These are phyloP conservation scores for Corvus moneduloides DNA, from an alignment of 2,113 vertebrate genomes.

Conservation along the genomic window DNA sequence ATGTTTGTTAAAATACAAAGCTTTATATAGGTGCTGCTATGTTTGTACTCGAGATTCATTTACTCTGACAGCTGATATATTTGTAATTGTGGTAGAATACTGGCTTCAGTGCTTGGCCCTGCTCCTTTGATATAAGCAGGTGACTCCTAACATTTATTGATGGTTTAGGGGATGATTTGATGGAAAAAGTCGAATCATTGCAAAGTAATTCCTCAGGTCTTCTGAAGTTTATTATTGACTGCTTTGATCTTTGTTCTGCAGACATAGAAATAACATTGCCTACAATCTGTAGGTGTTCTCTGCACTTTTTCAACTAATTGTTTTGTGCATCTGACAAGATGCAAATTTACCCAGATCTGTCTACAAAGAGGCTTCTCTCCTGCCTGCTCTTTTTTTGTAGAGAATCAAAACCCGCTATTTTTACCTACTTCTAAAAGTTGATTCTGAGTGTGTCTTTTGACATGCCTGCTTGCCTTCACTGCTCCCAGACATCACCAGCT, in stretches of 20 bases:
- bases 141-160: background rate
- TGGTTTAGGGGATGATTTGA: background rate
- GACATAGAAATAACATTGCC: constrained; percentile 7
- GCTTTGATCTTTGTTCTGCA: constrained; percentile 46
- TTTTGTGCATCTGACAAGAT: constrained; percentile 30
- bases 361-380: background rate
- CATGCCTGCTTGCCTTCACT: background rate
- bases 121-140: background rate
- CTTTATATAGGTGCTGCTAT: background rate
- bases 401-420: background rate
- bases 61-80: background rate
- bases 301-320: background rate
- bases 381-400: background rate
- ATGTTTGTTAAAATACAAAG: background rate
- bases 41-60: background rate
- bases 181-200: background rate
- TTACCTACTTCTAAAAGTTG: constrained; percentile 20
- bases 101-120: background rate
- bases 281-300: constrained; percentile 37
- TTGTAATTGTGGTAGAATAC: background rate
- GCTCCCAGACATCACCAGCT: background rate
- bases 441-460: background rate
- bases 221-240: constrained; percentile 26
- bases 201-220: constrained; percentile 28
- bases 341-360: constrained; percentile 20